Evolutionary conservation across 1,140 invertebrate genomes (phyloP).

Genomic region (Pentalonia nigronervosa): DNA sequence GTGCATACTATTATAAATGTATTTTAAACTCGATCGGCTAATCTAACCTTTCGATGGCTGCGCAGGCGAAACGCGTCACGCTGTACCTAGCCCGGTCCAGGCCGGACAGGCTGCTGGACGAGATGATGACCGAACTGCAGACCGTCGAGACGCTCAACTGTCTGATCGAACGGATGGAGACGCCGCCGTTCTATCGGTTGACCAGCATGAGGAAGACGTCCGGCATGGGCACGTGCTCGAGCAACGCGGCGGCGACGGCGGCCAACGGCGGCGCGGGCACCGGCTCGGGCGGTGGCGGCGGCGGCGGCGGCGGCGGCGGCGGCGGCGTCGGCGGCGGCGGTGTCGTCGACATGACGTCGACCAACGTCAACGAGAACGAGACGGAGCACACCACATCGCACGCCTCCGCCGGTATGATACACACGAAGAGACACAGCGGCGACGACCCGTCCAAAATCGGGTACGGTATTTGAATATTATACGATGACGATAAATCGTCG

Average conservation of each 20-base stretch:
- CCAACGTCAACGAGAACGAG: slow-evolving; percentile 47
- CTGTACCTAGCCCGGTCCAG: slow-evolving; percentile 89
- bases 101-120: slow-evolving; percentile 90
- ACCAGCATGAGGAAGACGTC: slow-evolving; percentile 90
- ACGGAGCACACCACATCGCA: slow-evolving; percentile 75
- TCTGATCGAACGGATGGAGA: slow-evolving; percentile 94
- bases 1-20: neutral
- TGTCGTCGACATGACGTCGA: slow-evolving; percentile 62
- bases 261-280: slow-evolving; percentile 67
- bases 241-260: slow-evolving; percentile 21
- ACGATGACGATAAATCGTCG: no score
- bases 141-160: slow-evolving; percentile 95
- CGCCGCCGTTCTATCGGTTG: slow-evolving; percentile 94
- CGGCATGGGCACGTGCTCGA: slow-evolving; percentile 73
- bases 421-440: slow-evolving; percentile 94
- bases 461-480: neutral
- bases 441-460: slow-evolving; percentile 74
- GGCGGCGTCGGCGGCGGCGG: slow-evolving; percentile 60
- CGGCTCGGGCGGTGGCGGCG: slow-evolving; percentile 63
- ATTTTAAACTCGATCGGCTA: neutral
- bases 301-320: slow-evolving; percentile 51
- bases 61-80: slow-evolving; percentile 91
- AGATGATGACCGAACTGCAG: slow-evolving; percentile 95
- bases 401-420: slow-evolving; percentile 89
- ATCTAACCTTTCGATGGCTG: neutral